phyloP scores from a whole-genome alignment of 2,888 invertebrate genomes.

The Drosophila barbarae region DNA sequence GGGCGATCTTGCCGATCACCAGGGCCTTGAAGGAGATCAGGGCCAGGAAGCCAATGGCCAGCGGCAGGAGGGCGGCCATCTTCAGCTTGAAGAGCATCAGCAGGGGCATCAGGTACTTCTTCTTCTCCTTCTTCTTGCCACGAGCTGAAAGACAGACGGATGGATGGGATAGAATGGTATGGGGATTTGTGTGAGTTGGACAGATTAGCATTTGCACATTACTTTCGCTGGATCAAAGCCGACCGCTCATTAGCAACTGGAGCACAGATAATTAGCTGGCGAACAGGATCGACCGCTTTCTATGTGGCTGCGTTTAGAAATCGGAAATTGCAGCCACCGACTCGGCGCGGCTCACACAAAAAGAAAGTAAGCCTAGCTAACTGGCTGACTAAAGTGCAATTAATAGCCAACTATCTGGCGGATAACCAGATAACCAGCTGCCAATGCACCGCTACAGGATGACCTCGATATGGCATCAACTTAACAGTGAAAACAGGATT shows the following conservation, averaged over 20 bases:
- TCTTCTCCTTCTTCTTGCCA: conserved; percentile 89
- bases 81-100: conserved; percentile 89
- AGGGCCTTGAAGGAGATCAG: conserved; percentile 91
- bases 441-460: conserved; percentile 68
- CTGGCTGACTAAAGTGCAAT: conserved; percentile 66
- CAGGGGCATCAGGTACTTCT: conserved; percentile 88
- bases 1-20: conserved; percentile 90
- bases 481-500: conserved; percentile 77
- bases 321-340: conserved; percentile 46
- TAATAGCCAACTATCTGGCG: conserved; percentile 49
- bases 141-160: conserved; percentile 82
- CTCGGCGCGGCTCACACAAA: conserved; percentile 42
- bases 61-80: conserved; percentile 87
- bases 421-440: conserved; percentile 44
- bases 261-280: conserved; percentile 61
- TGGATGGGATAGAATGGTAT: background rate
- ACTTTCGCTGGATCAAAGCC: conserved; percentile 66
- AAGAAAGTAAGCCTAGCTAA: conserved; percentile 69
- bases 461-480: conserved; percentile 64
- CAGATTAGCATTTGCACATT: conserved; percentile 46
- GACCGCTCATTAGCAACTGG: conserved; percentile 68
- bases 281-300: conserved; percentile 72
- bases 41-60: conserved; percentile 88
- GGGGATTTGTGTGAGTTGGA: background rate
- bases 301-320: conserved; percentile 57